Percentiles rank a stretch among this genome's conserved stretches.
These are phyloP conservation scores for Scrobipalpa costella DNA, from an alignment of 2,888 invertebrate genomes.

Conservation along the genomic window DNA sequence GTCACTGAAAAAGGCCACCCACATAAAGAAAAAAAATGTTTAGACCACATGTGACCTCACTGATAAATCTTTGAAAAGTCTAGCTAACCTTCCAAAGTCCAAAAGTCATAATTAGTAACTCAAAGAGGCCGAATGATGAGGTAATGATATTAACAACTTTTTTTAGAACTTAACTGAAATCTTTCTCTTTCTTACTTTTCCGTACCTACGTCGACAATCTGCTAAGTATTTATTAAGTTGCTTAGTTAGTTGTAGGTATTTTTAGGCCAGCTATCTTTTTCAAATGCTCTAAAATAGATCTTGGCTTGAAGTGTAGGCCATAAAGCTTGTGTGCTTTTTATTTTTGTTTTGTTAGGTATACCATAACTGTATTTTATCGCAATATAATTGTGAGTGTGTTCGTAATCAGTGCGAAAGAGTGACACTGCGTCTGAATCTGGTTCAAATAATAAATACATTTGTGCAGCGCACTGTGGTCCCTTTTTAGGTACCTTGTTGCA, in stretches of 20 bases:
- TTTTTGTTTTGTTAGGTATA: constrained; percentile 29
- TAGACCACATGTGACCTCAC: too few relatives aligned
- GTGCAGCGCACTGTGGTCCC: constrained; percentile 34
- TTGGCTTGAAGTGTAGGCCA: not conserved
- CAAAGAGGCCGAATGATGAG: too few relatives aligned
- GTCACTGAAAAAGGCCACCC: too few relatives aligned
- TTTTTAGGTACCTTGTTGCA: constrained; percentile 33
- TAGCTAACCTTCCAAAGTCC: too few relatives aligned
- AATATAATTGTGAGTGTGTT: constrained; percentile 34
- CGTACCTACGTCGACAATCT: not conserved
- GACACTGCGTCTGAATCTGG: constrained; percentile 32
- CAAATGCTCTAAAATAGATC: not conserved
- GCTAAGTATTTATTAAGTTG: not conserved
- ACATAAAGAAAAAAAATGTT: too few relatives aligned
- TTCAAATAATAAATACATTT: constrained; percentile 33
- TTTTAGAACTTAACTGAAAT: not conserved
- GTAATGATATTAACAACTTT: too few relatives aligned
- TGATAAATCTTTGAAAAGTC: too few relatives aligned
- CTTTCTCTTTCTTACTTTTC: not conserved
- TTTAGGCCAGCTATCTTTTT: not conserved
- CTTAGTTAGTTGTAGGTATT: not conserved
- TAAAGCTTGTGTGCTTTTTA: not conserved
- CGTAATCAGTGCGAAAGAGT: constrained; percentile 34
- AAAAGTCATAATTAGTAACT: too few relatives aligned
- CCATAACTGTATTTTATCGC: constrained; percentile 28